These are phyloP conservation scores for Buphagus erythrorhynchus DNA, from an alignment of 2,797 vertebrate species.

Conservation along the genomic window DNA sequence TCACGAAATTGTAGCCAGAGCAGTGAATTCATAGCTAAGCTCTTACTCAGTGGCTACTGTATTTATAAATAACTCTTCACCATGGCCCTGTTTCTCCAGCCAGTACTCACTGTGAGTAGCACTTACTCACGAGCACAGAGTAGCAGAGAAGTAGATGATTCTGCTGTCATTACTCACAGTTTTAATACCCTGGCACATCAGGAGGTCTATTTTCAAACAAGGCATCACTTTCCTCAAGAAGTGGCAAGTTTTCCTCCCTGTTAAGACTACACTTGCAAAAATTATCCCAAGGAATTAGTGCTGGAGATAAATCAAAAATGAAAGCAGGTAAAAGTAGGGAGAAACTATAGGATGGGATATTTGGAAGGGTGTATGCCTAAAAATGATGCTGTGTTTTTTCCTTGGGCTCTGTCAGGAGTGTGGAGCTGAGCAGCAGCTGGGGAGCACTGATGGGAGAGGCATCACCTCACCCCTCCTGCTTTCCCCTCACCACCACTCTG, in stretches of 20 bases:
- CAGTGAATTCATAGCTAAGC: slow-evolving; percentile 51
- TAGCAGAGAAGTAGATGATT: neutral
- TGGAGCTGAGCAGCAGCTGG: neutral
- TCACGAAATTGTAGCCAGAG: slow-evolving; percentile 38
- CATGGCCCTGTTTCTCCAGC: slow-evolving; percentile 34
- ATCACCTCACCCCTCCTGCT: neutral
- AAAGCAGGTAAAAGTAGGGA: neutral
- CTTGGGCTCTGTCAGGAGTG: neutral
- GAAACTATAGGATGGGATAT: neutral
- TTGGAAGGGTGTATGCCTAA: neutral
- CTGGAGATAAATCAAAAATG: neutral
- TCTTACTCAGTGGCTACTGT: slow-evolving; percentile 46
- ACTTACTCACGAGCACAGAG: neutral
- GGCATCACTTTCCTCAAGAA: neutral
- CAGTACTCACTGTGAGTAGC: slow-evolving; percentile 7
- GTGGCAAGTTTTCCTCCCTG: neutral
- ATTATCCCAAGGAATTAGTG: neutral
- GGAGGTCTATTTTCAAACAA: neutral
- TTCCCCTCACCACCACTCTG: neutral
- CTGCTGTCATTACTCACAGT: neutral
- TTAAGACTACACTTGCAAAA: neutral
- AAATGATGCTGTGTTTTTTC: neutral
- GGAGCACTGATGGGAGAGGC: neutral
- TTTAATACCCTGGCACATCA: neutral
- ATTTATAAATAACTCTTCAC: slow-evolving; percentile 61